A percentile compares a stretch with the other conserved stretches of the same genome.
These are phyloP conservation scores for Solen grandis DNA, from an alignment of 1,140 invertebrate species.

Conservation along the genomic window DNA sequence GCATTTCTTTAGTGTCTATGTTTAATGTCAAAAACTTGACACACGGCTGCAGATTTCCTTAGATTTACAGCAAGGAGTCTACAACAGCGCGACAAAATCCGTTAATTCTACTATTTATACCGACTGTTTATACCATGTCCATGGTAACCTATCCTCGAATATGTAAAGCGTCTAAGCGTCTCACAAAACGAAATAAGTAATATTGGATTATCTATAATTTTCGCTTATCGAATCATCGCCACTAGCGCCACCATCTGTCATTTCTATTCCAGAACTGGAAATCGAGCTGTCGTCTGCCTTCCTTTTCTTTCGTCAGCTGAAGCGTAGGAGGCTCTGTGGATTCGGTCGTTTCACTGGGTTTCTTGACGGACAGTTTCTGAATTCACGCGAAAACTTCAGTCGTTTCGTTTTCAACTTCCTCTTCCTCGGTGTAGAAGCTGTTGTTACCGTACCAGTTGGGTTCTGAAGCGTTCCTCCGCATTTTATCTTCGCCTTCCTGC, in stretches of 20 bases:
- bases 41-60: no score
- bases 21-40: no score
- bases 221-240: slow-evolving; percentile 1
- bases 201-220: slow-evolving; percentile 12
- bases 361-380: slow-evolving; percentile 7
- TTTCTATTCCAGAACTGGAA: slow-evolving; percentile 16
- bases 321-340: slow-evolving; percentile 12
- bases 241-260: not conserved
- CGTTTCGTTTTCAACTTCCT: slow-evolving; percentile 26
- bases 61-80: no score
- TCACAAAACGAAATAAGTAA: no score
- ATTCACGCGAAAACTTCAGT: slow-evolving; percentile 16
- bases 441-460: slow-evolving; percentile 52
- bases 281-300: slow-evolving; percentile 1
- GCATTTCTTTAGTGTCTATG: no score
- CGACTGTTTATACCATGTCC: no score
- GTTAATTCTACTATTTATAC: no score
- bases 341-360: no score
- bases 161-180: no score
- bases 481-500: not conserved
- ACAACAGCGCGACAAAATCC: no score
- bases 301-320: slow-evolving; percentile 10
- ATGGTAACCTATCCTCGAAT: no score
- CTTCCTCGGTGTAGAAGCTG: slow-evolving; percentile 10
- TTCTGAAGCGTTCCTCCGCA: slow-evolving; percentile 18